Percentiles rank a stretch among this genome's conserved stretches.
Conservation (phyloP, 2,888 invertebrate genomes). For the Ditula angustiorana region DNA sequence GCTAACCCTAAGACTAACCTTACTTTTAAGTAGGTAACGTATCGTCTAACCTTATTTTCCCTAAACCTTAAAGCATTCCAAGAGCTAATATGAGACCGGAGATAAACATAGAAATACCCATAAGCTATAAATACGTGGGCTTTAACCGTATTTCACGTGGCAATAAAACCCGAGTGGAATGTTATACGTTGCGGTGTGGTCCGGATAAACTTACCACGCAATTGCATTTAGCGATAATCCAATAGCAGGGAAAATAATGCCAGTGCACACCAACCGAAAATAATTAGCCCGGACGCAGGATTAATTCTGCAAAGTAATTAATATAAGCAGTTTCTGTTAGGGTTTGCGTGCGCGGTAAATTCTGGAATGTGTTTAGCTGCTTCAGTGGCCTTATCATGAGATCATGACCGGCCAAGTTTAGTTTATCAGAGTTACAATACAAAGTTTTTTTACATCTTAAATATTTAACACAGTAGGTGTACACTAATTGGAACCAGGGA, state of each 20-base stretch:
- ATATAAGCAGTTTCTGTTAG: slow-evolving; percentile 1
- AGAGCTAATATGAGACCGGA: background rate
- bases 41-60: background rate
- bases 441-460: too few relatives aligned
- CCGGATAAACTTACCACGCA: slow-evolving; percentile 29
- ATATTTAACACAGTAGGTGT: too few relatives aligned
- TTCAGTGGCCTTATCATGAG: too few relatives aligned
- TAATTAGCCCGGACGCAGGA: slow-evolving; percentile 45
- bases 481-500: too few relatives aligned
- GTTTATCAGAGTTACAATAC: too few relatives aligned
- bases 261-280: slow-evolving; percentile 41
- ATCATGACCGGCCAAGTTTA: too few relatives aligned
- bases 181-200: background rate
- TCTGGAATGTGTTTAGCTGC: background rate
- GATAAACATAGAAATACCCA: slow-evolving; percentile 1
- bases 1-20: background rate
- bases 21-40: background rate
- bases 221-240: slow-evolving; percentile 30
- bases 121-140: slow-evolving; percentile 7
- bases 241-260: slow-evolving; percentile 36
- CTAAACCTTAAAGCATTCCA: background rate
- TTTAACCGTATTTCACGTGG: slow-evolving; percentile 7
- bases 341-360: background rate
- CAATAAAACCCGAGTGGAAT: slow-evolving; percentile 17
- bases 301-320: slow-evolving; percentile 39